Base-by-base conservation (phyloP, 2,888 invertebrate species). In the Lochmaea capreae region DNA sequence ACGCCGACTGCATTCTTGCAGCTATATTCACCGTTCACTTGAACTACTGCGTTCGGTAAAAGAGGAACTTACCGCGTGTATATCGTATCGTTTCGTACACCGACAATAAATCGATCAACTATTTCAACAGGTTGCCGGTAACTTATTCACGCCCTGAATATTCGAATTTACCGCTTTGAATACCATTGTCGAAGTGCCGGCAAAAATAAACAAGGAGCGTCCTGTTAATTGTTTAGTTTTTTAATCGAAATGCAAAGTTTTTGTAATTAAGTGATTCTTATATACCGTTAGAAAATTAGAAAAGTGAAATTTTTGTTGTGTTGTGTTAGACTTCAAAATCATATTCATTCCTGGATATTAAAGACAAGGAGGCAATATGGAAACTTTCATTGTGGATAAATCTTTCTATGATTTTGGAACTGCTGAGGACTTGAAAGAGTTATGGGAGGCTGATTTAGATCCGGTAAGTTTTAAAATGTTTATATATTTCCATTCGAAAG, bases 391-490 rank as follows among this genome's bases (percentile, higher is more conserved):
- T 58, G 84, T 86, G 82, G 85, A 86, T 82, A 86, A 85, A 78
- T 84, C 85, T 39, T 85, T 85, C 77, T 94, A 93, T 89, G 94
- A 94, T 88, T 92, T 92, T 86, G 92, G 91, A 83, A 81, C 84
- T 14, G 90, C 91, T 77, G 92, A 93, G 82, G 92, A 92, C 88
- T 90, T 94, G 84, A 93, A 92, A 89, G 94, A 94, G 88, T 90
- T 94, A 84, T 94, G 94, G 94, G 80, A 81, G 87, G 91, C 93
- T 83, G 94, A 94, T 89, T 90, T 94, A 86, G 94, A 94, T 89
- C 92, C 94, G 92, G 94, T 94, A 87, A 93, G 93, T 76, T 43
- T 39, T 49, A 49, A n/a, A n/a, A 49, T 49, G 14, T 49, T 14
- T n/a, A 49, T 49, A 49, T 49, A 49, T n/a, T 49, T 49, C 14